Base-by-base conservation (phyloP, 2,888 invertebrate species). In the Papilio elwesi region DNA sequence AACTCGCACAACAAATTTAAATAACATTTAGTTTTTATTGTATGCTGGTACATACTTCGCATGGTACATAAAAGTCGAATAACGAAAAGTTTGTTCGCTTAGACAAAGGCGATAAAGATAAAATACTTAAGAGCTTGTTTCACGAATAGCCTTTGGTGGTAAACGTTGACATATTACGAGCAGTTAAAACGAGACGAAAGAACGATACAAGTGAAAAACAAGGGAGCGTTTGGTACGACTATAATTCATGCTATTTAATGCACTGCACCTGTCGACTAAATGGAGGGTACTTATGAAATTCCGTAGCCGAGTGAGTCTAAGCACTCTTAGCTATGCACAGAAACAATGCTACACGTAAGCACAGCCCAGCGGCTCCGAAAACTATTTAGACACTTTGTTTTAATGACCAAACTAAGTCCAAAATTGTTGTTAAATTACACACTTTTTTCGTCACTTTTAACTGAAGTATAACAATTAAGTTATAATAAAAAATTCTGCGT, bases 321-420 rank as follows among this genome's bases (percentile, higher is more conserved):
- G 72, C 72, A 55, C 62, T 47, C 63, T 68, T 43, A 51, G 49
- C 53, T 47, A 55, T 63, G 49, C 64, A 38, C 53, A 13, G 36
- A 43, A 63, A 73, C 72, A 73, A 73, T 73, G 72, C 67, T 49
- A 62, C 55, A 16, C 55, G 16, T 48, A 38, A 55, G 49, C 68
- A 68, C 36, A 16, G 68, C 49, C 7, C 63, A 49, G 62, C 10
- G 26, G 11, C 38, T 16, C 63, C 15, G 52, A 71, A 73, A 68
- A 64, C 38, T 64, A 68, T 73, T 71, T 73, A 68, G 38, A 49
- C 52, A 15, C 9, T 16, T 70, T 63, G n/a, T 59, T 59, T 16
- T n/a, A 62, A 67, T 59, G 62, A 48, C 52, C 47, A 26, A 43
- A 68, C 53, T 62, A 49, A 48, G 15, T 62, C 62, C 51, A n/a